phyloP scores from a whole-genome alignment of 2,113 vertebrate genomes.

The Nannobrachium achirus region DNA sequence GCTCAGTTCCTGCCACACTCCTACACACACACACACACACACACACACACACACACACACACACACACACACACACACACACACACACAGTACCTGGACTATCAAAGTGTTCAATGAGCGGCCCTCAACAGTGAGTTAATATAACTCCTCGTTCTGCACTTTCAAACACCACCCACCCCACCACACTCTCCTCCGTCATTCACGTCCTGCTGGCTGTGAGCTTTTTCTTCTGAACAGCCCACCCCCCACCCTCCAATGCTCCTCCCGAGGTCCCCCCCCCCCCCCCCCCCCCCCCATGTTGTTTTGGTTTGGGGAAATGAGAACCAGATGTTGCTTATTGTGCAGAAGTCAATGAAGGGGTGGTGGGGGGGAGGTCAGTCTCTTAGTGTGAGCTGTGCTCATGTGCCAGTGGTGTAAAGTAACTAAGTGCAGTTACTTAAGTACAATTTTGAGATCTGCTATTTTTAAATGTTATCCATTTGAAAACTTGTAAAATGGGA shows the following conservation, averaged over 20 bases:
- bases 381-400: not conserved
- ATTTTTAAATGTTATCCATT: no score
- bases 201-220: constrained; percentile 41
- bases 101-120: no score
- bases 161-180: no score
- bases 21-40: constrained; percentile 7
- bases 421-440: no score
- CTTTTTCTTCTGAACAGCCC: constrained; percentile 28
- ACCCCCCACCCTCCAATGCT: constrained; percentile 16
- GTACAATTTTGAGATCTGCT: no score
- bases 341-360: constrained; percentile 63
- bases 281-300: constrained; percentile 61
- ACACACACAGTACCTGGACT: no score
- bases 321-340: constrained; percentile 83
- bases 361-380: constrained; percentile 27
- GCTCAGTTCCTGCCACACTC: constrained; percentile 1
- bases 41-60: not conserved
- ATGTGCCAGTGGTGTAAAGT: no score
- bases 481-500: no score
- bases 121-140: no score
- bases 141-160: not conserved
- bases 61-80: no score
- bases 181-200: not conserved
- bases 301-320: constrained; percentile 80
- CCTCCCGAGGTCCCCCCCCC: constrained; percentile 12